Conservation (phyloP, 1,140 invertebrate genomes). For the Melipona quadrifasciata region DNA sequence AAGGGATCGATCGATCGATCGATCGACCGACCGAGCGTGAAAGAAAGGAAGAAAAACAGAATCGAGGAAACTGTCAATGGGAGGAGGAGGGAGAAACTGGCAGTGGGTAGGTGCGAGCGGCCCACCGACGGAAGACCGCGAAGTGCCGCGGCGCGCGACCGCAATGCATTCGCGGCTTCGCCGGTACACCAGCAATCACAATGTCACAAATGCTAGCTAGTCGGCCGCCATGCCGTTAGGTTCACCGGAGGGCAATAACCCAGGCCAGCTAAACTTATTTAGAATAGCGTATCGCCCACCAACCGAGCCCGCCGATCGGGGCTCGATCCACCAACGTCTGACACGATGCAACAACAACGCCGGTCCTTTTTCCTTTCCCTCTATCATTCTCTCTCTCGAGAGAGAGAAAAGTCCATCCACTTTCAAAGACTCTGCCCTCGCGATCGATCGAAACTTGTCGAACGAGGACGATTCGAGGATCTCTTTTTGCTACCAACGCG, state of each 20-base stretch:
- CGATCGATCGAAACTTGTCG: constrained; percentile 10
- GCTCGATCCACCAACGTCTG: constrained; percentile 28
- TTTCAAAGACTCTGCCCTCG: constrained; percentile 18
- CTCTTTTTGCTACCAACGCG: too few species aligned
- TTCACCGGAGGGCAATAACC: constrained; percentile 77
- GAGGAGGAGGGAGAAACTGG: constrained; percentile 8
- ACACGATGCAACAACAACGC: constrained; percentile 22
- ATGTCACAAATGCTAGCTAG: constrained; percentile 75
- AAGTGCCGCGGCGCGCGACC: constrained; percentile 61
- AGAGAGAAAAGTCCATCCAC: neutral
- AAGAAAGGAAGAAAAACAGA: neutral
- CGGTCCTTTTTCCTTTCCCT: constrained; percentile 9
- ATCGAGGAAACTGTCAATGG: constrained; percentile 33
- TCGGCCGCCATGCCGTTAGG: constrained; percentile 74
- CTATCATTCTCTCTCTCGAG: constrained; percentile 5
- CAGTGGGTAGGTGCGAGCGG: constrained; percentile 43
- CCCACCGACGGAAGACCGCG: constrained; percentile 56
- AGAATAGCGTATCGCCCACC: constrained; percentile 71
- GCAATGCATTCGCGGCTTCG: constrained; percentile 57
- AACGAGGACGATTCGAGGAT: constrained; percentile 17
- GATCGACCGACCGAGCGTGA: neutral
- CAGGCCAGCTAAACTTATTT: constrained; percentile 75
- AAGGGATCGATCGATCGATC: too few species aligned
- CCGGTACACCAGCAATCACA: constrained; percentile 65
- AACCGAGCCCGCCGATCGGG: constrained; percentile 37